Evolutionary conservation across 1,140 invertebrate species (phyloP).

Genomic region (Coptotermes formosanus): DNA sequence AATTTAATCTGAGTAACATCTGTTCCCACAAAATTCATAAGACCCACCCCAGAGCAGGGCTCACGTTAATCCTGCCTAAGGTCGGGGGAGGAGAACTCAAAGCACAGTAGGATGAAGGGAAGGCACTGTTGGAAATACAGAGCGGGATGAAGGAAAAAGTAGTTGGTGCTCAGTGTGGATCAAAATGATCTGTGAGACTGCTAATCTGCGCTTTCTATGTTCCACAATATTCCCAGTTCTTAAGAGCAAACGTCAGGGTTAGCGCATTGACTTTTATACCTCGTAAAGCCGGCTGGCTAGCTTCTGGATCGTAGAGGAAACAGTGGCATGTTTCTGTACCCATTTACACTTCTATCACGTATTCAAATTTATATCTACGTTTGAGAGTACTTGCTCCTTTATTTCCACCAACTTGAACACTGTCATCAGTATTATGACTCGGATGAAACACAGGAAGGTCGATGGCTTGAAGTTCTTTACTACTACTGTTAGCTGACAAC

Average conservation of each 20-base stretch:
- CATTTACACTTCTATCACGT: background rate
- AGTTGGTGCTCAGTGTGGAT: background rate
- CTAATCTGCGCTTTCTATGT: background rate
- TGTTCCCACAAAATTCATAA: constrained; percentile 12
- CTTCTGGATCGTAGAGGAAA: background rate
- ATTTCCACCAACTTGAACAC: background rate
- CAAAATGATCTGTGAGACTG: constrained; percentile 15
- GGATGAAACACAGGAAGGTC: too few species aligned
- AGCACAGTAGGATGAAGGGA: background rate
- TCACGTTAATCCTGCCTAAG: constrained; percentile 2
- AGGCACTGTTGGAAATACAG: background rate
- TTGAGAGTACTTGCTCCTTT: background rate
- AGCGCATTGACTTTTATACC: background rate
- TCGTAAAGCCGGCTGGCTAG: background rate
- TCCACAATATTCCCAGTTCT: background rate
- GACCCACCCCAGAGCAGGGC: background rate
- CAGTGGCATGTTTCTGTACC: background rate
- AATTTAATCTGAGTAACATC: constrained; percentile 2
- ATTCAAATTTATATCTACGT: background rate
- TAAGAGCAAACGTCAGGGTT: background rate
- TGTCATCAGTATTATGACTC: too few species aligned
- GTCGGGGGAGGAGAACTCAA: background rate
- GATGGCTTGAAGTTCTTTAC: too few species aligned
- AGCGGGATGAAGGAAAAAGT: background rate
- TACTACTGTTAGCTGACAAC: too few species aligned